These are phyloP conservation scores for Pardalotus punctatus DNA, from an alignment of 2,113 vertebrate genomes.

Conservation along the genomic window DNA sequence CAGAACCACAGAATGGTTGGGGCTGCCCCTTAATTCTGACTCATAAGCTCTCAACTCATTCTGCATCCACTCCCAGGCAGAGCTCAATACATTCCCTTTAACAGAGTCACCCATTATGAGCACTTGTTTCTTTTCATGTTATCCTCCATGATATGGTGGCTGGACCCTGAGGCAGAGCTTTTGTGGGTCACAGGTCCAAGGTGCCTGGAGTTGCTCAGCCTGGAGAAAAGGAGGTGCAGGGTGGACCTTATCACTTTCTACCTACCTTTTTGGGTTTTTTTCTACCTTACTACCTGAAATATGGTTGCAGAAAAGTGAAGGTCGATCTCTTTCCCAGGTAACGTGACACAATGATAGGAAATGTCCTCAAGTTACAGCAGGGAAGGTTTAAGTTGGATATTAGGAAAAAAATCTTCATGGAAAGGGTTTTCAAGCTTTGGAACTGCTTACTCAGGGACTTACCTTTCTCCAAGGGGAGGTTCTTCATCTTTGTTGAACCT, in stretches of 20 bases:
- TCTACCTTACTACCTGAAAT: neutral
- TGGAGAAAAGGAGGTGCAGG: neutral
- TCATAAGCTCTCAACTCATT: neutral
- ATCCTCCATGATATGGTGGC: neutral
- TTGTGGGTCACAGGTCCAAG: neutral
- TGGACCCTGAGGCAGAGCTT: neutral
- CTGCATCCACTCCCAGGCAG: neutral
- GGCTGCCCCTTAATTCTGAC: neutral
- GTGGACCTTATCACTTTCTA: neutral
- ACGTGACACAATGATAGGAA: neutral
- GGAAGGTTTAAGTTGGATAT: neutral
- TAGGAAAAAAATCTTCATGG: neutral
- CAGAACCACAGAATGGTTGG: neutral
- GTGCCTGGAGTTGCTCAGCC: neutral
- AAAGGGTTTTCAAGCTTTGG: neutral
- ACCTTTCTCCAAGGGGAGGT: neutral
- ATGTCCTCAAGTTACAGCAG: neutral
- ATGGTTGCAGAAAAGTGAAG: neutral
- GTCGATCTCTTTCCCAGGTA: accelerated
- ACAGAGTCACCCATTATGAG: neutral
- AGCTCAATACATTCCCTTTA: neutral
- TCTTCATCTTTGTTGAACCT: neutral
- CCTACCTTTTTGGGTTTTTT: neutral
- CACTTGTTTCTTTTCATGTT: neutral
- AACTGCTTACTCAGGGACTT: neutral